Base-by-base conservation (phyloP, 2,888 invertebrate species). In the Phaedon cochleariae region DNA sequence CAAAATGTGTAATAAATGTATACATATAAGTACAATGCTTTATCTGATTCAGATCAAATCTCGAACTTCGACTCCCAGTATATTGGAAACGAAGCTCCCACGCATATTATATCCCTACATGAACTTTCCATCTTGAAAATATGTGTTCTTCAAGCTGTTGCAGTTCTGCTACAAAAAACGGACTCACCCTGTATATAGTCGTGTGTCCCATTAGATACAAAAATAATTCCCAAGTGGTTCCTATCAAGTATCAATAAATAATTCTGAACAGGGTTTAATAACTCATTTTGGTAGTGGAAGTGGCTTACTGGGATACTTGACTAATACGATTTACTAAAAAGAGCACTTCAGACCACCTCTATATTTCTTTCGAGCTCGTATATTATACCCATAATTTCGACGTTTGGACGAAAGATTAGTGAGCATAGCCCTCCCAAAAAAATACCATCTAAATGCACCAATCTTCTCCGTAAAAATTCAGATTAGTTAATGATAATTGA, bases 261-360 rank as follows among this genome's bases (percentile, higher is more conserved):
- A 20, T 41, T 12, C 41, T 45, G 26, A 45, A 45, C 18, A 15
- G 22, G 57, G 45, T 26, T 57, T 15, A 41, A 26, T 57, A 26
- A 45, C 45, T 57, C 45, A 57, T 57, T 45, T n/a, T 18, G 15
- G 21, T 15, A 45, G 29, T 45, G 45, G 7, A 22, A 15, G 20
- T 34, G 34, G 34, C 2, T n/a, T 26, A n/a, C n/a, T n/a, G n/a
- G n/a, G n/a, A n/a, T 45, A 57, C 57, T 57, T 57, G 45, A 57
- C 26, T 26, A 5, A 7, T 10, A 45, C 26, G 10, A 57, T 29
- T 57, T 57, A 45, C 45, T 57, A 26, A 57, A 26, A 57, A 26
- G 41, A 22, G 17, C 57, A 55, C 55, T n/a, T 57, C 45, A 21
- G 54, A 31, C 45, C 57, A 46, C 57, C 57, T 45, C 26, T 17